phyloP scores from a whole-genome alignment of 2,113 vertebrate species.

The Osmerus mordax region DNA sequence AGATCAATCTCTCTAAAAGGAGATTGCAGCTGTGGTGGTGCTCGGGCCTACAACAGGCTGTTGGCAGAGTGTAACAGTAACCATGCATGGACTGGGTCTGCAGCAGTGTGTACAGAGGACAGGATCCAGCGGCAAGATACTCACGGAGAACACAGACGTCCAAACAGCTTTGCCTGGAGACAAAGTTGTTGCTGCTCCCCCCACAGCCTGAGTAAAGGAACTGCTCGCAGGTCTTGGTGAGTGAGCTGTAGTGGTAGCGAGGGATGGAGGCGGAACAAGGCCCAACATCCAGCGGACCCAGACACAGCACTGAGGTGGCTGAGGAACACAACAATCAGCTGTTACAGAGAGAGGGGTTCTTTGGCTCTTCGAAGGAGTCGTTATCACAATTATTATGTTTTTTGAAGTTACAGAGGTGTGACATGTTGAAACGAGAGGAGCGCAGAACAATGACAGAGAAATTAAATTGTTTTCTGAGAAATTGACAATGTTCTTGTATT shows the following conservation, averaged over 20 bases:
- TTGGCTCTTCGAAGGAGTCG: not conserved
- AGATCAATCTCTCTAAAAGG: too few relatives aligned
- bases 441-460: too few relatives aligned
- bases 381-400: not conserved
- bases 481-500: too few relatives aligned
- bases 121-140: not conserved
- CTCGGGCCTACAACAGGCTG: too few relatives aligned
- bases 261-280: slow-evolving; percentile 79
- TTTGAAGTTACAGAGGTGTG: not conserved
- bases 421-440: too few relatives aligned
- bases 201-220: slow-evolving; percentile 88
- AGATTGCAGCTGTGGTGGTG: too few relatives aligned
- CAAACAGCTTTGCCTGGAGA: slow-evolving; percentile 70
- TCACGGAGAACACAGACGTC: slow-evolving; percentile 79
- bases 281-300: slow-evolving; percentile 80
- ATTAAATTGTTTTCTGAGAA: too few relatives aligned
- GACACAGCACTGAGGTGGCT: slow-evolving; percentile 81
- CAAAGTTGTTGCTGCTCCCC: slow-evolving; percentile 90
- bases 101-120: too few relatives aligned
- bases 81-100: not conserved
- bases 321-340: slow-evolving; percentile 7
- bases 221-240: slow-evolving; percentile 74
- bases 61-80: not conserved
- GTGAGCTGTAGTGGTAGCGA: slow-evolving; percentile 85
- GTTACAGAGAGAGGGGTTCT: not conserved